Conservation (phyloP, 2,113 vertebrate genomes). For the Erpornis zantholeuca region DNA sequence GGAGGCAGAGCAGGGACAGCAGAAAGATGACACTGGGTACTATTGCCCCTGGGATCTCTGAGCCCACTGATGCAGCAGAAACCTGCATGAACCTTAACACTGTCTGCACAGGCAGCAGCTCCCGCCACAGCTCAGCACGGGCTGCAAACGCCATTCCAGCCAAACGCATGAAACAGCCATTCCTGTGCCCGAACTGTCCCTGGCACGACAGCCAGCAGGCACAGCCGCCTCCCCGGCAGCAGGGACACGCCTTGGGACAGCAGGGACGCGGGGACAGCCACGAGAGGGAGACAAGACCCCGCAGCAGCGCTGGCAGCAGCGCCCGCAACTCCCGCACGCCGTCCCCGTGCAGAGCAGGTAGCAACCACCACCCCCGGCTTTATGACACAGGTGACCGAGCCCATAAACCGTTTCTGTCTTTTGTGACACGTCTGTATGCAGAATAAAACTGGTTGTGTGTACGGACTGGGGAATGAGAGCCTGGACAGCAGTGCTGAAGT, state of each 20-base stretch:
- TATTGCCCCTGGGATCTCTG: not conserved
- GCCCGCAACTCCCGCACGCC: not conserved
- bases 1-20: not conserved
- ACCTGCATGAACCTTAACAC: accelerated
- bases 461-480: not conserved
- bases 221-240: accelerated
- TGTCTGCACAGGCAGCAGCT: not conserved
- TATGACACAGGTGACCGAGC: accelerated
- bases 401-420: not conserved
- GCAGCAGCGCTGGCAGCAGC: not conserved
- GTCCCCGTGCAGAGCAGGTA: accelerated
- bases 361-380: accelerated
- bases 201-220: not conserved
- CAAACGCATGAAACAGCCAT: accelerated
- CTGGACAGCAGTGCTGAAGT: not conserved
- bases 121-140: not conserved
- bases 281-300: slow-evolving; percentile 49
- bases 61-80: not conserved
- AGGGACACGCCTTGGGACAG: not conserved
- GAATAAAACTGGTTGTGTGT: accelerated
- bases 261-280: not conserved
- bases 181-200: too few species aligned
- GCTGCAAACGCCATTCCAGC: not conserved
- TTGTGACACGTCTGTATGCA: not conserved
- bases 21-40: not conserved